phyloP scores from a whole-genome alignment of 64 coral and sea anemone species.

The Montipora sp. region DNA sequence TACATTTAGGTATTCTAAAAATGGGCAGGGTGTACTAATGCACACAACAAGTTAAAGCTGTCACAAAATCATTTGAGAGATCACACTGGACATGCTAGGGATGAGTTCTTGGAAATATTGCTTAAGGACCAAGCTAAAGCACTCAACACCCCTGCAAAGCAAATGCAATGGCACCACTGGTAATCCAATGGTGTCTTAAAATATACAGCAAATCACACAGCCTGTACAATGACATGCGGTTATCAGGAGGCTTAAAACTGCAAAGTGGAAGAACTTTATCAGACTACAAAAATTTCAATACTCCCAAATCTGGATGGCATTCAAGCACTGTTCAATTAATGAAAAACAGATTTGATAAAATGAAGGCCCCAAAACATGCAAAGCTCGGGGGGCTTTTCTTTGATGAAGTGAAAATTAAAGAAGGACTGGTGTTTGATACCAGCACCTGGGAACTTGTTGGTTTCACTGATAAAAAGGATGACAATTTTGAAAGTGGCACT shows the following conservation, averaged over 20 bases:
- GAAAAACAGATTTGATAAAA: constrained; percentile 66
- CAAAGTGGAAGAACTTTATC: constrained; percentile 75
- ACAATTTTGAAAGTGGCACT: not conserved
- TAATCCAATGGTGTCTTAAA: constrained; percentile 64
- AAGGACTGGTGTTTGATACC: constrained; percentile 61
- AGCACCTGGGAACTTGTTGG: constrained; percentile 72
- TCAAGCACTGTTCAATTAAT: constrained; percentile 30
- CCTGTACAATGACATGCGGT: constrained; percentile 57
- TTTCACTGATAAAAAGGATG: constrained; percentile 22
- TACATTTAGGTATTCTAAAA: too few relatives aligned
- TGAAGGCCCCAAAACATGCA: constrained; percentile 55
- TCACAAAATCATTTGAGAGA: constrained; percentile 71
- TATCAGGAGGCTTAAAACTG: constrained; percentile 63
- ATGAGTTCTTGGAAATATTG: constrained; percentile 62
- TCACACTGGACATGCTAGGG: constrained; percentile 54
- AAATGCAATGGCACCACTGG: constrained; percentile 67
- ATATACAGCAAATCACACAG: constrained; percentile 63
- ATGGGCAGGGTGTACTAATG: constrained; percentile 63
- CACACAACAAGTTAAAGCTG: constrained; percentile 52
- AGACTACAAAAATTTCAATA: constrained; percentile 74
- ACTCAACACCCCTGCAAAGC: constrained; percentile 37
- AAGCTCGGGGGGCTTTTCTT: constrained; percentile 65
- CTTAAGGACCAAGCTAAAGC: constrained; percentile 59
- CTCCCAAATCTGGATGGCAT: constrained; percentile 70
- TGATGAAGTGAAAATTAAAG: constrained; percentile 83